Conservation (phyloP, 2,113 vertebrate species). For the Monopterus albus region DNA sequence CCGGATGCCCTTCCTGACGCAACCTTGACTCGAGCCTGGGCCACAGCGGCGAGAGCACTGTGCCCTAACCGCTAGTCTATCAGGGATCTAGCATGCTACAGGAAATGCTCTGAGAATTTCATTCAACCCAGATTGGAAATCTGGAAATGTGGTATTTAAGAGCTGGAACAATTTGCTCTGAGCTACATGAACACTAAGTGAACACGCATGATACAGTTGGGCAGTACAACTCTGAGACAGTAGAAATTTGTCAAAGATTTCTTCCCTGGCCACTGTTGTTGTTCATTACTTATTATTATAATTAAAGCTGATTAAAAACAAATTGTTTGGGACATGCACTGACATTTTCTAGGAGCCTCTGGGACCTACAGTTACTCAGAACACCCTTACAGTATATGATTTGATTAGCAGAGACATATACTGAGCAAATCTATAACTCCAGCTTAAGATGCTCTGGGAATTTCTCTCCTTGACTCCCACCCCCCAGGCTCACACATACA, state of each 20-base stretch:
- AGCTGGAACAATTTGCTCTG: neutral
- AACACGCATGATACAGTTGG: neutral
- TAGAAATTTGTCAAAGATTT: neutral
- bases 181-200: slow-evolving; percentile 5
- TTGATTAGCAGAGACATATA: no score
- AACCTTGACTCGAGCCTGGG: no score
- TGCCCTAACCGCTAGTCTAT: no score
- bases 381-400: no score
- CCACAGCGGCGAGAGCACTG: no score
- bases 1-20: no score
- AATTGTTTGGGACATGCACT: no score
- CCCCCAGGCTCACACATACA: slow-evolving; percentile 1
- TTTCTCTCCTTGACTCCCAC: slow-evolving; percentile 29
- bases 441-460: slow-evolving; percentile 49
- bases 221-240: neutral
- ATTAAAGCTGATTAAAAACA: no score
- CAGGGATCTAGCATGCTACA: no score
- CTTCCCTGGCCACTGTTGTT: no score
- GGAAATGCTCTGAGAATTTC: slow-evolving; percentile 85
- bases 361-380: neutral
- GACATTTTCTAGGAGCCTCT: no score
- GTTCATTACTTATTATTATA: no score
- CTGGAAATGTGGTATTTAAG: slow-evolving; percentile 17
- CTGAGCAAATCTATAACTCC: slow-evolving; percentile 37
- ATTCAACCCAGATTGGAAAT: slow-evolving; percentile 62